Evolutionary conservation across 2,113 vertebrate genomes (phyloP), one percentile per base, ranked within the genome.

Genomic region (Taxidea taxus): DNA sequence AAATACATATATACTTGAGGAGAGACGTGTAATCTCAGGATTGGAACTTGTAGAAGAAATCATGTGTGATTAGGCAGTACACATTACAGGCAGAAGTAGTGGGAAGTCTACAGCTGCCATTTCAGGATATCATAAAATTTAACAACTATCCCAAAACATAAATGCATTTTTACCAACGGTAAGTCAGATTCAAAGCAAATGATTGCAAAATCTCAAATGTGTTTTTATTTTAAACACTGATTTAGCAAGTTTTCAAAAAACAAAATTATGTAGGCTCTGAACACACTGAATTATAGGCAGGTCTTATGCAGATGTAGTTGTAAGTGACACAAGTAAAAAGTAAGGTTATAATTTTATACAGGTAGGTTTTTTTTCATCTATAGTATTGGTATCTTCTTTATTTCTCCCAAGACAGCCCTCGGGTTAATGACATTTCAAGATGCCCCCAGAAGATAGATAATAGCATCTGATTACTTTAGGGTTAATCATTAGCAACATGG

Each of bases 401-500:
- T 66, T 94, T 82, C 2, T 49, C 23, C 42, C 39, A 37, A 70
- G 77, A 87, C 3, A 89, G 42, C 21, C 37, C 37, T 78, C 80
- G 44, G 60, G 23, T 84, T 88, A 93, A 81, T 86, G 94, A 95
- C 93, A 97, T 97, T 92, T 95, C 74, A 86, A 90, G 95, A 97
- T 72, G 44, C 39, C 74, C 87, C 42, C 56, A 78, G 92, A 95
- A 96, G 96, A 96, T 88, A 91, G 70, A 95, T 85, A 78, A 94
- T 83, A 91, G 37, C 49, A 70, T 94, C 90, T 80, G 90, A 96
- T 92, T 94, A 95, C 81, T 96, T 97, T 90, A 85, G 97, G 77
- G 90, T 97, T 97, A 96, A 97, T 97, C 60, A 0, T 96, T 97
- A 97, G 86, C 95, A 97, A 96, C 94, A 82, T 34, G 75, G 94